Percentiles rank a stretch among this genome's conserved stretches.
These are phyloP conservation scores for Oplegnathus fasciatus DNA, from an alignment of 2,113 vertebrate species.

Conservation along the genomic window DNA sequence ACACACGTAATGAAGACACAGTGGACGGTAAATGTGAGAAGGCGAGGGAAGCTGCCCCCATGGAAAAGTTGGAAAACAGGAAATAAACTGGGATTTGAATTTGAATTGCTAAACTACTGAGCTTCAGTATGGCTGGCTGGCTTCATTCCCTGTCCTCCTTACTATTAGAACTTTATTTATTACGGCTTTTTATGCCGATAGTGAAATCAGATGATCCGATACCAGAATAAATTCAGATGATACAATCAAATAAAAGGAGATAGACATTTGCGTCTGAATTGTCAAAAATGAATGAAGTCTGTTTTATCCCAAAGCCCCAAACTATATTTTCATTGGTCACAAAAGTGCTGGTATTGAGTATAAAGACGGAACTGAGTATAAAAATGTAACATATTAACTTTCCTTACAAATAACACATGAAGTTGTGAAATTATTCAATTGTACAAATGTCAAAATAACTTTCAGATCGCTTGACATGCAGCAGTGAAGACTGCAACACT, in stretches of 20 bases:
- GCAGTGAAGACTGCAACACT: no score
- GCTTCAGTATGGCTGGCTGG: slow-evolving; percentile 12
- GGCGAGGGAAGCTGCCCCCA: slow-evolving; percentile 53
- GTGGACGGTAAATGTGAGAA: slow-evolving; percentile 54
- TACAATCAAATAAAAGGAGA: background rate
- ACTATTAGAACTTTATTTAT: background rate
- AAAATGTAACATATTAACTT: no score
- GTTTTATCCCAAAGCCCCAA: background rate
- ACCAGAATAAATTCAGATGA: background rate
- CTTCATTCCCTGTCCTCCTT: background rate
- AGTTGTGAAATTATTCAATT: no score
- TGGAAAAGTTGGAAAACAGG: slow-evolving; percentile 41
- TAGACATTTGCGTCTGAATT: background rate
- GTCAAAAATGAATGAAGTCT: background rate
- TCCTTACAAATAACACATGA: background rate
- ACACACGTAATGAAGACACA: slow-evolving; percentile 56
- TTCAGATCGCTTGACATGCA: no score
- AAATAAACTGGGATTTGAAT: slow-evolving; percentile 38
- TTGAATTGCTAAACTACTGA: slow-evolving; percentile 19
- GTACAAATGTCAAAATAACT: no score
- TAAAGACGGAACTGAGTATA: background rate
- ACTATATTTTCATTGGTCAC: background rate
- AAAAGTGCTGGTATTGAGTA: background rate
- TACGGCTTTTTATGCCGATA: background rate
- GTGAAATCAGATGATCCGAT: background rate